Evolutionary conservation across 2,797 vertebrate species (phyloP).

Genomic region (Lycodopsis pacificus): DNA sequence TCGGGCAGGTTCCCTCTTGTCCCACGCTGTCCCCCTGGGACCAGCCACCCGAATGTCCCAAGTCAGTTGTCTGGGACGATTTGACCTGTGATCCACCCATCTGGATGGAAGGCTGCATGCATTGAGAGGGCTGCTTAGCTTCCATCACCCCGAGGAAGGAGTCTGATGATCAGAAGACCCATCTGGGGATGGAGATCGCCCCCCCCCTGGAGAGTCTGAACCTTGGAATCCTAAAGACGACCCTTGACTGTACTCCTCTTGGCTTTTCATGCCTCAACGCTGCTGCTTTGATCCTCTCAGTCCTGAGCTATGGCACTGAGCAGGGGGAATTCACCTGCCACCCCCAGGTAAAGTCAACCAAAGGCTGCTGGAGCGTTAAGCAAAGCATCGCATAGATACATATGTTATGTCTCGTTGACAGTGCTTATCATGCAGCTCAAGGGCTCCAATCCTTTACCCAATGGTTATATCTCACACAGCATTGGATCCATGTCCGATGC

Average conservation of each 20-base stretch:
- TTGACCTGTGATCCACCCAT: slow-evolving; percentile 77
- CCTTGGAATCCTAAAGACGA: slow-evolving; percentile 27
- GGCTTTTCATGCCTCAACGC: slow-evolving; percentile 18
- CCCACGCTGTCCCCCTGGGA: slow-evolving; percentile 67
- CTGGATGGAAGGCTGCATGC: slow-evolving; percentile 62
- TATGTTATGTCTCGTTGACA: slow-evolving; percentile 78
- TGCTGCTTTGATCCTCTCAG: slow-evolving; percentile 47
- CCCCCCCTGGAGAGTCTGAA: slow-evolving; percentile 49
- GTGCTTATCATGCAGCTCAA: slow-evolving; percentile 82
- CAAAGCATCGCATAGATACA: slow-evolving; percentile 77
- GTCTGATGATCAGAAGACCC: slow-evolving; percentile 58
- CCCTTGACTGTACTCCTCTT: slow-evolving; percentile 23
- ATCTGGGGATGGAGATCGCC: slow-evolving; percentile 60
- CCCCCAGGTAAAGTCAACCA: slow-evolving; percentile 67
- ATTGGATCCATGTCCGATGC: slow-evolving; percentile 78
- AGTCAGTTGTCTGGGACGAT: slow-evolving; percentile 70
- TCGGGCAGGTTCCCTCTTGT: slow-evolving; percentile 72
- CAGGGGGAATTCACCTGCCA: slow-evolving; percentile 65
- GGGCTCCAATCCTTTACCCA: slow-evolving; percentile 76
- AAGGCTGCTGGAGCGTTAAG: slow-evolving; percentile 62
- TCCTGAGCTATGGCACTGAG: slow-evolving; percentile 12
- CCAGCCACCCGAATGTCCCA: slow-evolving; percentile 76
- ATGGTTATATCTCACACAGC: slow-evolving; percentile 77
- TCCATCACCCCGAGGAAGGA: slow-evolving; percentile 66
- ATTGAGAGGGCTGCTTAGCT: slow-evolving; percentile 55